phyloP scores from a whole-genome alignment of 2,888 invertebrate species.

The Lottia gigantea region DNA sequence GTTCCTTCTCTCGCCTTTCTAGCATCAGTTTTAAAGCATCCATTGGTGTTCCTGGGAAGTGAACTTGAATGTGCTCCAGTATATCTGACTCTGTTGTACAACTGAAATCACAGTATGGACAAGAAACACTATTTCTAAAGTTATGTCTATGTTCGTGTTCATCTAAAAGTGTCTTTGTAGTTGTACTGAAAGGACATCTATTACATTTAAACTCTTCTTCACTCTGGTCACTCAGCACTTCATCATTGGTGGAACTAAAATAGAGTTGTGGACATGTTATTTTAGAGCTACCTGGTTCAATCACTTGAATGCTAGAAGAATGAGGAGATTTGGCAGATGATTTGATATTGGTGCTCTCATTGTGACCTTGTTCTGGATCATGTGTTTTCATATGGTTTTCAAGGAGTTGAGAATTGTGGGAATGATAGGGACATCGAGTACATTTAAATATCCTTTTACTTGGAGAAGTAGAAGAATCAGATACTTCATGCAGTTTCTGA shows the following conservation, averaged over 20 bases:
- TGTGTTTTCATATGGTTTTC: constrained; percentile 52
- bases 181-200: constrained; percentile 56
- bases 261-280: constrained; percentile 40
- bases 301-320: constrained; percentile 30
- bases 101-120: constrained; percentile 59
- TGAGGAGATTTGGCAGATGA: constrained; percentile 30
- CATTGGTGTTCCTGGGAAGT: constrained; percentile 50
- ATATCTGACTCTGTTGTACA: constrained; percentile 42
- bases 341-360: constrained; percentile 27
- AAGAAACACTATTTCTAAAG: constrained; percentile 37
- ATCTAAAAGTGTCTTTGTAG: constrained; percentile 43
- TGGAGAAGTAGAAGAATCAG: neutral
- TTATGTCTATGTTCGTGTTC: constrained; percentile 50
- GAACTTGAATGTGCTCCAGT: constrained; percentile 48
- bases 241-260: constrained; percentile 29
- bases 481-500: constrained; percentile 45
- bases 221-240: constrained; percentile 13
- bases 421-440: constrained; percentile 51
- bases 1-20: constrained; percentile 16
- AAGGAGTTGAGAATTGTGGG: constrained; percentile 42
- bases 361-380: constrained; percentile 43
- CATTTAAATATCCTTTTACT: constrained; percentile 32
- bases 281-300: constrained; percentile 33
- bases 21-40: constrained; percentile 35
- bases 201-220: constrained; percentile 50